A percentile compares a stretch with the other conserved stretches of the same genome.
Evolutionary conservation across 2,797 vertebrate species (phyloP).

Genomic region (Chromobotia macracanthus): DNA sequence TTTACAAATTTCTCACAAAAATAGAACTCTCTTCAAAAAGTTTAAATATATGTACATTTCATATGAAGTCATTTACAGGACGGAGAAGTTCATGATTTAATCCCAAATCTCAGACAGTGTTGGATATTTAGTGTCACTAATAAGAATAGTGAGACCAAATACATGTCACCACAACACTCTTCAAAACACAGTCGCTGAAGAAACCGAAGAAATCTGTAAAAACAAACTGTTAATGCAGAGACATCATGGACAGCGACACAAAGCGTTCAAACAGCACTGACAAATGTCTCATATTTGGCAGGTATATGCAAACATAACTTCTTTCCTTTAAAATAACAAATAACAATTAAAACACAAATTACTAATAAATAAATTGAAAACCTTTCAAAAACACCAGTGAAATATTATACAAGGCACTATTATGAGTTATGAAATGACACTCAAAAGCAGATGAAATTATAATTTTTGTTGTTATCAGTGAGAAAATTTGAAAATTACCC

Average conservation of each 20-base stretch:
- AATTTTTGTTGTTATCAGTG: too few relatives aligned
- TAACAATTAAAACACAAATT: slow-evolving; percentile 44
- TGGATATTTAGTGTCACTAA: slow-evolving; percentile 78
- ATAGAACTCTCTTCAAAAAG: slow-evolving; percentile 99
- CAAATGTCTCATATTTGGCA: slow-evolving; percentile 84
- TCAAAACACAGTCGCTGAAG: slow-evolving; percentile 36
- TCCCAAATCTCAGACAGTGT: slow-evolving; percentile 78
- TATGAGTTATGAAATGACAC: slow-evolving; percentile 31
- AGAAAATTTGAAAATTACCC: too few relatives aligned
- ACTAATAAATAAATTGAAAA: slow-evolving; percentile 35
- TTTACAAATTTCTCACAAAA: slow-evolving; percentile 93
- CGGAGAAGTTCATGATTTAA: slow-evolving; percentile 82
- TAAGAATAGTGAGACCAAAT: slow-evolving; percentile 87
- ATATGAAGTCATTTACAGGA: slow-evolving; percentile 90
- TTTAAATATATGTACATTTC: slow-evolving; percentile 78
- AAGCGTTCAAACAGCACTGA: slow-evolving; percentile 79
- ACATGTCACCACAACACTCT: slow-evolving; percentile 82
- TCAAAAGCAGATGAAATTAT: neutral
- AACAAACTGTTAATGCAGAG: slow-evolving; percentile 86
- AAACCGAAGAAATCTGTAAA: slow-evolving; percentile 77
- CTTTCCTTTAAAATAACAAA: slow-evolving; percentile 50
- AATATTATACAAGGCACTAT: slow-evolving; percentile 58
- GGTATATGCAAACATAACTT: slow-evolving; percentile 85
- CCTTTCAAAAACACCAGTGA: slow-evolving; percentile 13
- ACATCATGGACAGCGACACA: slow-evolving; percentile 76